phyloP scores from a whole-genome alignment of 2,888 invertebrate species.

The Volucella zonaria region DNA sequence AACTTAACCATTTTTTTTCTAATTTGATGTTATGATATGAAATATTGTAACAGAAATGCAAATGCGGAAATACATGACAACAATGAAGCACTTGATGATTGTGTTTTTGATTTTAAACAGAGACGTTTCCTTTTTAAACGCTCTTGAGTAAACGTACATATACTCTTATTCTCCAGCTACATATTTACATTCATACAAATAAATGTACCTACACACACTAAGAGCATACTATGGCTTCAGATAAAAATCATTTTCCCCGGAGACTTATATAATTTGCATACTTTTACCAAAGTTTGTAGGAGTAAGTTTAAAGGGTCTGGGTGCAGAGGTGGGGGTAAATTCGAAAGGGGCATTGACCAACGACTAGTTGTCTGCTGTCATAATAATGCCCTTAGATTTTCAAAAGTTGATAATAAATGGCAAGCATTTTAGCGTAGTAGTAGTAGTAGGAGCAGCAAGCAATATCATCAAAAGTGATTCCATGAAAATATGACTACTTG shows the following conservation, averaged over 20 bases:
- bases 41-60: too few relatives aligned
- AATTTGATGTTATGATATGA: too few relatives aligned
- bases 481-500: slow-evolving; percentile 69
- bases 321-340: background rate
- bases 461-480: slow-evolving; percentile 32
- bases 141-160: background rate
- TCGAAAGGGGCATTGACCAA: slow-evolving; percentile 32
- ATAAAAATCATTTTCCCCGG: slow-evolving; percentile 64
- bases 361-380: slow-evolving; percentile 50
- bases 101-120: too few relatives aligned
- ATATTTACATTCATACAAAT: background rate
- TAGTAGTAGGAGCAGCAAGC: slow-evolving; percentile 12
- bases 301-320: background rate
- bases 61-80: too few relatives aligned
- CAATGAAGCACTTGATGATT: too few relatives aligned
- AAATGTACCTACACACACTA: slow-evolving; percentile 15
- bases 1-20: too few relatives aligned
- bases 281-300: slow-evolving; percentile 57
- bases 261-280: slow-evolving; percentile 72
- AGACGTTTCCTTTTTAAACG: slow-evolving; percentile 10
- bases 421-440: slow-evolving; percentile 55
- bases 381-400: slow-evolving; percentile 67
- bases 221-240: slow-evolving; percentile 36
- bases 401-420: slow-evolving; percentile 67
- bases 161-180: slow-evolving; percentile 8